phyloP scores from a whole-genome alignment of 1,140 invertebrate species.

The Drosophila miranda region DNA sequence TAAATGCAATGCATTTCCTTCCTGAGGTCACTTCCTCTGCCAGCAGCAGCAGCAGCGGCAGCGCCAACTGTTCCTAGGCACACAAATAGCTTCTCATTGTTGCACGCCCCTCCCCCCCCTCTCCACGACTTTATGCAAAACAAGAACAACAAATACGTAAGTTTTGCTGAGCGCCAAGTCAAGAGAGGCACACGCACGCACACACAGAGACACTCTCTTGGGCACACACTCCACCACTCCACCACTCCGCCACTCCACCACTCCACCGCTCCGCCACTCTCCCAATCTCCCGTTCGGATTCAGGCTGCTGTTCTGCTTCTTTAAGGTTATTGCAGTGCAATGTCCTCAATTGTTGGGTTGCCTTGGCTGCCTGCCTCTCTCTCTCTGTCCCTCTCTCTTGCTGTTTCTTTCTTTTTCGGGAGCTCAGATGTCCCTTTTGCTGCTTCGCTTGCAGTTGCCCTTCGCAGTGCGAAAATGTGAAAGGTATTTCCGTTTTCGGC shows the following conservation, averaged over 20 bases:
- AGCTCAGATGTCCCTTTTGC: slow-evolving; percentile 49
- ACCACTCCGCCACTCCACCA: background rate
- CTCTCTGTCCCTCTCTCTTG: too few species aligned
- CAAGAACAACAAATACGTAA: slow-evolving; percentile 7
- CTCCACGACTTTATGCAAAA: slow-evolving; percentile 49
- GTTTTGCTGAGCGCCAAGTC: slow-evolving; percentile 69
- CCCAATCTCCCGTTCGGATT: slow-evolving; percentile 15
- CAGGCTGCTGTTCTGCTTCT: slow-evolving; percentile 46
- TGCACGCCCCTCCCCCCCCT: too few species aligned
- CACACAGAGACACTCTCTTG: slow-evolving; percentile 11
- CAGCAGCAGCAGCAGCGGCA: background rate
- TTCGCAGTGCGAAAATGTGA: slow-evolving; percentile 64
- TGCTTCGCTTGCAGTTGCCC: slow-evolving; percentile 44
- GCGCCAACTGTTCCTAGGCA: slow-evolving; percentile 48
- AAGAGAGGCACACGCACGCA: slow-evolving; percentile 13
- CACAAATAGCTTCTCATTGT: slow-evolving; percentile 37
- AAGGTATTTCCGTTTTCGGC: slow-evolving; percentile 69
- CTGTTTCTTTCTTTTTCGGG: slow-evolving; percentile 58
- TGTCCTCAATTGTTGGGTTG: slow-evolving; percentile 72
- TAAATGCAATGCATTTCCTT: slow-evolving; percentile 75
- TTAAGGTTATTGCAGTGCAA: slow-evolving; percentile 78
- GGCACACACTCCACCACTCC: background rate
- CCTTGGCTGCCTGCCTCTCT: slow-evolving; percentile 39
- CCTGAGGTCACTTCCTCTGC: slow-evolving; percentile 71
- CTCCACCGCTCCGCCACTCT: background rate